These are phyloP conservation scores for Coracias cyanogaster DNA, from an alignment of 2,797 vertebrate species.

Conservation along the genomic window DNA sequence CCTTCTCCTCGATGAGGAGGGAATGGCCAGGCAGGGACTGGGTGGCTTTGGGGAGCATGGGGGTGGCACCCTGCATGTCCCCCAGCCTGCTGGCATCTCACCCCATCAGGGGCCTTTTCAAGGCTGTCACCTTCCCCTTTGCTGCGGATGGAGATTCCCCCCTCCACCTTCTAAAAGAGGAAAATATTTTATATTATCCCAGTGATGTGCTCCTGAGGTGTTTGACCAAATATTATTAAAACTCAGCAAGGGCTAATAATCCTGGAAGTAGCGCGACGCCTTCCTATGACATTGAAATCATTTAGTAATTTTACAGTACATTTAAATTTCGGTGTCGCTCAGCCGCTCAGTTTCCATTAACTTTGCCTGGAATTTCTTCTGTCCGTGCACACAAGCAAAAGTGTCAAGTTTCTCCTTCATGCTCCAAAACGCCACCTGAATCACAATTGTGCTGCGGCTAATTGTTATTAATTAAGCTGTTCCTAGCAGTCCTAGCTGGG, in stretches of 20 bases:
- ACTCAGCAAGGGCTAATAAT: conserved; percentile 72
- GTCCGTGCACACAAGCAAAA: conserved; percentile 51
- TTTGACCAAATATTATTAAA: conserved; percentile 77
- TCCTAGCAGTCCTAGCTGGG: conserved; percentile 28
- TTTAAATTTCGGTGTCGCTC: conserved; percentile 74
- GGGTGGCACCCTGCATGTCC: rapidly evolving
- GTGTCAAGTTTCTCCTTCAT: conserved; percentile 83
- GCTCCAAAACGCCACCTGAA: conserved; percentile 71
- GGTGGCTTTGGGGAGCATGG: rapidly evolving
- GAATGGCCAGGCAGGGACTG: neutral
- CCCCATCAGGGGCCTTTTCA: neutral
- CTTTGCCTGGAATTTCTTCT: conserved; percentile 73
- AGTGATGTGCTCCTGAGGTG: conserved; percentile 28
- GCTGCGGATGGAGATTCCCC: neutral
- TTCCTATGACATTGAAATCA: conserved; percentile 78
- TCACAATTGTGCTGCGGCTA: conserved; percentile 64
- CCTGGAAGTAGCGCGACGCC: conserved; percentile 45
- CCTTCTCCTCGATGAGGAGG: neutral
- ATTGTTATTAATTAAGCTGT: conserved; percentile 83
- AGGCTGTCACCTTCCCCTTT: neutral
- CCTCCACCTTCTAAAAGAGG: neutral
- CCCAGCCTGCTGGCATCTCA: neutral
- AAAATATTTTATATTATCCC: neutral
- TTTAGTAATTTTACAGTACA: conserved; percentile 82
- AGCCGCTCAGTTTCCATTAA: conserved; percentile 79